A percentile compares a stretch with the other conserved stretches of the same genome.
These are phyloP conservation scores for Eumerus sabulonum DNA, from an alignment of 2,888 invertebrate genomes.

Conservation along the genomic window DNA sequence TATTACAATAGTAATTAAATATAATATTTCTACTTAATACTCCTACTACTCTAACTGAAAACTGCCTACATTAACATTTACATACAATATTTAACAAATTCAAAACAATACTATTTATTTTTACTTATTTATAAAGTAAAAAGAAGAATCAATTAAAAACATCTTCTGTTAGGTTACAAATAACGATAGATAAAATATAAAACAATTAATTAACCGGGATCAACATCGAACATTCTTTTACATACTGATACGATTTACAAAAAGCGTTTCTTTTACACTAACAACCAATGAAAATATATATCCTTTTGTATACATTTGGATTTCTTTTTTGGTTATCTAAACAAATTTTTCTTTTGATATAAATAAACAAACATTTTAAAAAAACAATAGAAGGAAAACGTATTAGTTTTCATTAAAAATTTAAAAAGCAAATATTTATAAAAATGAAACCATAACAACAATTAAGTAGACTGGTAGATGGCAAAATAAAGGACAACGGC, in stretches of 20 bases:
- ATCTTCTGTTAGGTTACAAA: slow-evolving; percentile 40
- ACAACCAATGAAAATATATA: slow-evolving; percentile 6
- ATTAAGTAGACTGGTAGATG: slow-evolving; percentile 64
- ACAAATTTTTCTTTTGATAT: slow-evolving; percentile 70
- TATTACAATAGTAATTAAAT: slow-evolving; percentile 32
- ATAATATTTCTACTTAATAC: slow-evolving; percentile 63
- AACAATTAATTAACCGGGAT: slow-evolving; percentile 54
- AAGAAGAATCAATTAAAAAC: too few species aligned
- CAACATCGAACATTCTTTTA: slow-evolving; percentile 69
- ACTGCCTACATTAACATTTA: slow-evolving; percentile 61
- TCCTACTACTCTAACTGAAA: slow-evolving; percentile 66
- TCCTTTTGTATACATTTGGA: background rate
- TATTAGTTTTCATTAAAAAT: slow-evolving; percentile 36
- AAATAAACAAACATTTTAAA: slow-evolving; percentile 42
- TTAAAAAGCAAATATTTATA: slow-evolving; percentile 36
- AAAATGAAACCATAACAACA: slow-evolving; percentile 35
- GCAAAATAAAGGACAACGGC: slow-evolving; percentile 44
- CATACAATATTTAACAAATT: slow-evolving; percentile 47
- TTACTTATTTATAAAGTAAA: slow-evolving; percentile 5
- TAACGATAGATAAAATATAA: slow-evolving; percentile 24
- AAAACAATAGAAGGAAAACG: slow-evolving; percentile 59
- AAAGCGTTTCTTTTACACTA: slow-evolving; percentile 10
- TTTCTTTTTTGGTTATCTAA: too few species aligned
- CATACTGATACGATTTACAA: slow-evolving; percentile 54
- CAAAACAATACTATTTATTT: slow-evolving; percentile 14